These are phyloP conservation scores for Drosophila orena DNA, from an alignment of 1,140 invertebrate genomes.

Conservation along the genomic window DNA sequence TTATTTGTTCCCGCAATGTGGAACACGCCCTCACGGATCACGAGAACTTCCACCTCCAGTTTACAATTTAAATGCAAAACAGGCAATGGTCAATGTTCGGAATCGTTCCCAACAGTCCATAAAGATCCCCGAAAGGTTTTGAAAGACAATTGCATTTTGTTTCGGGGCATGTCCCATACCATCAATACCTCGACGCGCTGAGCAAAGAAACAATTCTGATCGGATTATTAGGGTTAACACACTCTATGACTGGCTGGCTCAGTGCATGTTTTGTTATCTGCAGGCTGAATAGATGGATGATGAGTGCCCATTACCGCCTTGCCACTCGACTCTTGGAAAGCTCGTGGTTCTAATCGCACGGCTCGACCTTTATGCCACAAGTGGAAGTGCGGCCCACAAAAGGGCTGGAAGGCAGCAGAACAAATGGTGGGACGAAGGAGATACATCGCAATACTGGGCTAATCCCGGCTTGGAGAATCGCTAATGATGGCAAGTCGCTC, in stretches of 20 bases:
- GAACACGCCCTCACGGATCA: constrained; percentile 5
- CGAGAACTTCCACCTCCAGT: constrained; percentile 16
- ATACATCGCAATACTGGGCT: constrained; percentile 27
- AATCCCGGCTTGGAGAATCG: constrained; percentile 43
- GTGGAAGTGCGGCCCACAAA: constrained; percentile 18
- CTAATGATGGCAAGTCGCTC: constrained; percentile 48
- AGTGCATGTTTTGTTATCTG: background rate
- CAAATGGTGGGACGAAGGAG: constrained; percentile 4
- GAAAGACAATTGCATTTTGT: constrained; percentile 35
- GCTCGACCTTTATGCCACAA: constrained; percentile 27
- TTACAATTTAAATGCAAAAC: constrained; percentile 39
- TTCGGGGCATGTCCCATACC: constrained; percentile 19
- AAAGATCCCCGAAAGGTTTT: constrained; percentile 30
- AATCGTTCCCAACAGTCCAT: constrained; percentile 20
- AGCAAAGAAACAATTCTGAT: constrained; percentile 14
- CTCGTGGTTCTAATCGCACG: constrained; percentile 18
- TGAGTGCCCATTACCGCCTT: constrained; percentile 13
- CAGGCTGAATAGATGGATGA: constrained; percentile 6
- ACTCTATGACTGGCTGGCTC: constrained; percentile 7
- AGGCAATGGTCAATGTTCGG: constrained; percentile 18
- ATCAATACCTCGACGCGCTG: constrained; percentile 6
- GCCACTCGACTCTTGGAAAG: constrained; percentile 2
- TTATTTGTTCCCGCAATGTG: too few relatives aligned
- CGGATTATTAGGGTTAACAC: constrained; percentile 44
- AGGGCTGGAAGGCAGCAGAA: constrained; percentile 5